A percentile compares a stretch with the other conserved stretches of the same genome.
Conservation (phyloP, 1,140 invertebrate genomes). For the Ladona fulva region DNA sequence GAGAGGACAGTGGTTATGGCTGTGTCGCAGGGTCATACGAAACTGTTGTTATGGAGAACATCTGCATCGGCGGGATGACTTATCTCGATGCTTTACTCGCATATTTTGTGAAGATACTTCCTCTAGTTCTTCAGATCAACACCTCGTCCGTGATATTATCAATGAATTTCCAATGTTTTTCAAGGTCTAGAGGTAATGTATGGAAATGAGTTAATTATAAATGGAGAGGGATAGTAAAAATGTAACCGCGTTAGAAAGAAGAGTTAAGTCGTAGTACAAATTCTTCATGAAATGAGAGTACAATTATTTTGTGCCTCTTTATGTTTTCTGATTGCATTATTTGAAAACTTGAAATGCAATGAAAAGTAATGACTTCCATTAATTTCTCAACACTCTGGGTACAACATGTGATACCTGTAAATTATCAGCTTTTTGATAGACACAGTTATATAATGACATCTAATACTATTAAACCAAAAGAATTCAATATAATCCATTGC, state of each 20-base stretch:
- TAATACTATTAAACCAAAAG: too few species aligned
- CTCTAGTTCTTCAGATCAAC: constrained; percentile 60
- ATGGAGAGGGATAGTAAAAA: not conserved
- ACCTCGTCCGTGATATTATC: constrained; percentile 64
- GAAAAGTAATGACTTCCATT: not conserved
- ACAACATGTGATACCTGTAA: not conserved
- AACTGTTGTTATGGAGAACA: constrained; percentile 68
- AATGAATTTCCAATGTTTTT: constrained; percentile 78
- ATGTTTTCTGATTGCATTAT: not conserved
- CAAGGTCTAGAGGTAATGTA: constrained; percentile 37
- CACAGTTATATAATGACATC: too few species aligned
- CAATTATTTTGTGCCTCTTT: not conserved
- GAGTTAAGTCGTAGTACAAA: not conserved
- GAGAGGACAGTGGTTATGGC: constrained; percentile 61
- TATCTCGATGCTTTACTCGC: constrained; percentile 68
- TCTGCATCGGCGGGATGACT: constrained; percentile 61
- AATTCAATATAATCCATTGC: too few species aligned
- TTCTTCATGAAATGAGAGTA: not conserved
- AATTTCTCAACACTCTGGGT: not conserved
- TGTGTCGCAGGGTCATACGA: constrained; percentile 64
- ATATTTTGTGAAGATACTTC: constrained; percentile 74
- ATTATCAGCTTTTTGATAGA: not conserved
- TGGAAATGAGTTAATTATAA: too few species aligned
- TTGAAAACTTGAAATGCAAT: not conserved
- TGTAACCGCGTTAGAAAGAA: not conserved